Conservation (phyloP, 2,888 invertebrate genomes). For the Ophioninae sp. region DNA sequence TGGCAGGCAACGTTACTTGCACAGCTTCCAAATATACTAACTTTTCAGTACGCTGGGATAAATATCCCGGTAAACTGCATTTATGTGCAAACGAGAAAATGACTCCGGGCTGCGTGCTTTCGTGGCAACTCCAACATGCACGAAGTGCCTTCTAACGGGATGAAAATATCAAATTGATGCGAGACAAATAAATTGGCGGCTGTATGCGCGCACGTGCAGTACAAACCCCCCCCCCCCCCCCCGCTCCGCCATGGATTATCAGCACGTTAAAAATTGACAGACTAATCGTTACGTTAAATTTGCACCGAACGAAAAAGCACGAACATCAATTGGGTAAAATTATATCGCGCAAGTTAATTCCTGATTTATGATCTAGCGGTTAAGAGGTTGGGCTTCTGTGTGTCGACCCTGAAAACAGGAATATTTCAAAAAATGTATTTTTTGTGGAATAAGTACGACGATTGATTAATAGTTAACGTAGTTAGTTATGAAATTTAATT, state of each 20-base stretch:
- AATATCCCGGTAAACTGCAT: not conserved
- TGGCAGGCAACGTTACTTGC: no score
- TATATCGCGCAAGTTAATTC: not conserved
- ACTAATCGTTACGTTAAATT: not conserved
- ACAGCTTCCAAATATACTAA: no score
- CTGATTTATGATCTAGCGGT: not conserved
- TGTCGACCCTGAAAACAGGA: no score
- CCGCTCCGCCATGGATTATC: not conserved
- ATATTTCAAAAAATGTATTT: no score
- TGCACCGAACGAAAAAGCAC: not conserved
- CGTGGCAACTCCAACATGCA: constrained; percentile 16
- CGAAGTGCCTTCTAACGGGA: constrained; percentile 12
- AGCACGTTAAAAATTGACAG: not conserved
- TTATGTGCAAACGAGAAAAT: not conserved
- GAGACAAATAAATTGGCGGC: constrained; percentile 13
- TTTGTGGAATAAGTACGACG: no score
- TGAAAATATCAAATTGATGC: constrained; percentile 20
- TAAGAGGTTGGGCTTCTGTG: not conserved
- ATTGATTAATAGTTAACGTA: no score
- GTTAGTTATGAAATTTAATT: no score
- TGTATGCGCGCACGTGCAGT: not conserved
- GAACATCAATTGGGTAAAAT: not conserved
- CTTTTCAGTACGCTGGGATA: not conserved
- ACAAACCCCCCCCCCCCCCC: not conserved
- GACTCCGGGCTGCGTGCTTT: not conserved